Evolutionary conservation across 2,113 vertebrate species (phyloP).

Genomic region (Morone saxatilis): DNA sequence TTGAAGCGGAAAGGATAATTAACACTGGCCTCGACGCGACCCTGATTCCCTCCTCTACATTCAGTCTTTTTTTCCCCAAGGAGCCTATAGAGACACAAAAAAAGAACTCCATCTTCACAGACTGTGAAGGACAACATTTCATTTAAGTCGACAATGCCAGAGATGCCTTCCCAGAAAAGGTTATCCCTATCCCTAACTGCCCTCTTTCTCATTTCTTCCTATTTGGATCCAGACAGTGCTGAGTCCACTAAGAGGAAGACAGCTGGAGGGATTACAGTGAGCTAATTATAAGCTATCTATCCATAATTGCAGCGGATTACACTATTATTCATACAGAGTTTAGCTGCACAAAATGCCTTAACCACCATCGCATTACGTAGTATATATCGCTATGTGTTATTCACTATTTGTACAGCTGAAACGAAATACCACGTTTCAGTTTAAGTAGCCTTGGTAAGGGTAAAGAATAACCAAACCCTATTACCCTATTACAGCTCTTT

Average conservation of each 20-base stretch:
- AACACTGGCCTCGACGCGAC: slow-evolving; percentile 47
- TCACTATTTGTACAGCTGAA: slow-evolving; percentile 64
- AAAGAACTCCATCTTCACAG: slow-evolving; percentile 2
- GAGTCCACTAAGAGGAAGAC: slow-evolving; percentile 54
- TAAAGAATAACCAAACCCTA: slow-evolving; percentile 44
- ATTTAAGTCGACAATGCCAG: slow-evolving; percentile 30
- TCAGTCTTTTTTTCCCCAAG: not conserved
- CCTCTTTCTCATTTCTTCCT: slow-evolving; percentile 49
- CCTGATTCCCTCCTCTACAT: slow-evolving; percentile 25
- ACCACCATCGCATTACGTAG: slow-evolving; percentile 51
- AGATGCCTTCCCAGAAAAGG: slow-evolving; percentile 39
- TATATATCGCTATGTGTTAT: slow-evolving; percentile 56
- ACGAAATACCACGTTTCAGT: slow-evolving; percentile 52
- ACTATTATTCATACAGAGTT: slow-evolving; percentile 69
- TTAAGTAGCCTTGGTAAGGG: slow-evolving; percentile 30
- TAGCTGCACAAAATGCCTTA: slow-evolving; percentile 62
- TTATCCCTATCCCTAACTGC: slow-evolving; percentile 44
- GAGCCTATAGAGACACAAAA: slow-evolving; percentile 29
- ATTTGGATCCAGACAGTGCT: slow-evolving; percentile 57
- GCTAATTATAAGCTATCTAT: slow-evolving; percentile 75
- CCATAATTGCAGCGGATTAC: slow-evolving; percentile 72
- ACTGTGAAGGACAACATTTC: slow-evolving; percentile 53
- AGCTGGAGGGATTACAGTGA: slow-evolving; percentile 70
- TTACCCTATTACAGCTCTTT: slow-evolving; percentile 42
- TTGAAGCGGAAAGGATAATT: slow-evolving; percentile 43